Evolutionary conservation across 2,797 vertebrate genomes (phyloP).

Genomic region (Sphaeramia orbicularis): DNA sequence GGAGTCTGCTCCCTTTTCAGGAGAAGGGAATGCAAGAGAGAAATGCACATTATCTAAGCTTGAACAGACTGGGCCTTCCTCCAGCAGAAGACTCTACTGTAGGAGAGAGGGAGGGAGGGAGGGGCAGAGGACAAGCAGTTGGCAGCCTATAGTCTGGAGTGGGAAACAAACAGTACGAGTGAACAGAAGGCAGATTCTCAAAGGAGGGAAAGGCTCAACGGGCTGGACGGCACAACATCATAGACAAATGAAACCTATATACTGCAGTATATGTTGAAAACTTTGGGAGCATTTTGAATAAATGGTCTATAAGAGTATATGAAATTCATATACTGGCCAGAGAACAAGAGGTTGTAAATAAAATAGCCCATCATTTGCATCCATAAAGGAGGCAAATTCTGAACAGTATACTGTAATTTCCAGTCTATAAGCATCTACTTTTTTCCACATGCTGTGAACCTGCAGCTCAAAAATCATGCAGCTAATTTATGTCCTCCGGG

Average conservation of each 20-base stretch:
- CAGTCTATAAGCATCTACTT: too few species aligned
- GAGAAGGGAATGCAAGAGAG: slow-evolving; percentile 66
- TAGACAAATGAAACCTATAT: slow-evolving; percentile 58
- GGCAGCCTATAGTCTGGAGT: slow-evolving; percentile 68
- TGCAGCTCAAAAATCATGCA: too few species aligned
- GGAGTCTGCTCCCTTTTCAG: slow-evolving; percentile 65
- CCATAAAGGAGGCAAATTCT: background rate
- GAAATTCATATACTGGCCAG: background rate
- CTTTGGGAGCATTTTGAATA: slow-evolving; percentile 12
- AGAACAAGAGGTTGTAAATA: background rate
- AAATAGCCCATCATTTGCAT: background rate
- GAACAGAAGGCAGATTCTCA: slow-evolving; percentile 81
- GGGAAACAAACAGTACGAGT: slow-evolving; percentile 76
- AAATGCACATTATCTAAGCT: slow-evolving; percentile 79
- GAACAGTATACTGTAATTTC: too few species aligned
- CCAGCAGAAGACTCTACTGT: slow-evolving; percentile 70
- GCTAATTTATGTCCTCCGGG: too few species aligned
- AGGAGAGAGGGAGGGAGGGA: slow-evolving; percentile 48
- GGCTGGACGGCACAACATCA: slow-evolving; percentile 56
- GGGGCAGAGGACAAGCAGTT: slow-evolving; percentile 67
- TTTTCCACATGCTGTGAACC: too few species aligned
- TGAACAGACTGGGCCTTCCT: slow-evolving; percentile 67
- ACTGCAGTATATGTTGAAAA: slow-evolving; percentile 18
- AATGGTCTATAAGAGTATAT: slow-evolving; percentile 12
- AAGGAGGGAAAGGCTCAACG: slow-evolving; percentile 63